Evolutionary conservation across 2,888 invertebrate species (phyloP).

Genomic region (Camponotus fellah): DNA sequence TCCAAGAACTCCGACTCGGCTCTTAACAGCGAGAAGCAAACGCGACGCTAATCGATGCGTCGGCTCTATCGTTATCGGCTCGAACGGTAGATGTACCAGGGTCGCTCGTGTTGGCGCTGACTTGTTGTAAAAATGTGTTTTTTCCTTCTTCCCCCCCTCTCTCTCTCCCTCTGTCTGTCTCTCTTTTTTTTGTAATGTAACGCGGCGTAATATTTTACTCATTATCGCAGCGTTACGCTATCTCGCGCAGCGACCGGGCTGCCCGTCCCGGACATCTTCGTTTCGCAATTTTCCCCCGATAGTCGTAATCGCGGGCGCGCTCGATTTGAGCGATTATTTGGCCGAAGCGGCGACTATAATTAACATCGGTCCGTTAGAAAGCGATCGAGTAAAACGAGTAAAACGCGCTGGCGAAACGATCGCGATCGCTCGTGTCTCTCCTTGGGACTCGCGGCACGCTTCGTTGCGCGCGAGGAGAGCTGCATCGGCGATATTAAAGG

Average conservation of each 20-base stretch:
- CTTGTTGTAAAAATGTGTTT: conserved; percentile 29
- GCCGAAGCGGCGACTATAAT: conserved; percentile 28
- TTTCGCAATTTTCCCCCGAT: conserved; percentile 43
- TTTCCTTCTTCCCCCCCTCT: neutral
- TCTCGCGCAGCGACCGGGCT: conserved; percentile 12
- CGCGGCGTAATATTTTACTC: conserved; percentile 27
- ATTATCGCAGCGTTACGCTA: conserved; percentile 31
- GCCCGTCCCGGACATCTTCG: conserved; percentile 40
- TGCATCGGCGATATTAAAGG: conserved; percentile 79
- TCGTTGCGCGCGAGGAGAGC: conserved; percentile 54
- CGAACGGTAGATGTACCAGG: conserved; percentile 27
- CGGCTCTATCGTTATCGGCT: conserved; percentile 44
- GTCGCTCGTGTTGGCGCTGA: conserved; percentile 21
- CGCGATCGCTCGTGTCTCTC: conserved; percentile 65
- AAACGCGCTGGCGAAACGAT: neutral
- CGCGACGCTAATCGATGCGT: conserved; percentile 34
- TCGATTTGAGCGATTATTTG: conserved; percentile 40
- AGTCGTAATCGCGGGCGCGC: conserved; percentile 23
- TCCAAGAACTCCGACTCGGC: conserved; percentile 58
- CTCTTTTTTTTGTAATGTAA: conserved; percentile 33
- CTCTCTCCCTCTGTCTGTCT: neutral
- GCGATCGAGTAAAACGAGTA: conserved; percentile 15
- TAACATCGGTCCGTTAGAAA: conserved; percentile 27
- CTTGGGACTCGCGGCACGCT: conserved; percentile 51
- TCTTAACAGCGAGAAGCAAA: conserved; percentile 58